Evolutionary conservation across 2,113 vertebrate genomes (phyloP).

Genomic region (Corvus hawaiiensis): DNA sequence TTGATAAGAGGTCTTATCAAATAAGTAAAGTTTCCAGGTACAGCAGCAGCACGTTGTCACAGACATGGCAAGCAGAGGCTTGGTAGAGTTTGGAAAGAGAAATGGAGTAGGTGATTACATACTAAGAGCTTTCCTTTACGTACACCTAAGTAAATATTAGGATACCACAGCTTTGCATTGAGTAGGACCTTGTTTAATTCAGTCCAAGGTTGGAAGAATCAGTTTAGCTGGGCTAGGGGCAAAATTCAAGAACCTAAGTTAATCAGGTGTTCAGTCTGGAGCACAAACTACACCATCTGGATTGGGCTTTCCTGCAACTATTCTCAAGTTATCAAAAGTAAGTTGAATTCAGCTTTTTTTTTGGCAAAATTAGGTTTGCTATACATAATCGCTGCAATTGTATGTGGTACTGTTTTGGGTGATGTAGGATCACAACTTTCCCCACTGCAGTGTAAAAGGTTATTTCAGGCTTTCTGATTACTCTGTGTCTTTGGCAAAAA

Average conservation of each 20-base stretch:
- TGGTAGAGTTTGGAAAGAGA: conserved; percentile 36
- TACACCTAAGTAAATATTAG: conserved; percentile 39
- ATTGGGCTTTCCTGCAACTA: background rate
- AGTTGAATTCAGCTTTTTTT: background rate
- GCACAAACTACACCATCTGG: background rate
- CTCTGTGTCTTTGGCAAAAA: background rate
- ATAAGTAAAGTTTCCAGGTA: conserved; percentile 33
- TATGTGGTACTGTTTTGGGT: background rate
- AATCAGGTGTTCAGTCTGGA: background rate
- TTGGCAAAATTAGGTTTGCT: background rate
- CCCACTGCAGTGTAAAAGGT: background rate
- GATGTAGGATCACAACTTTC: background rate
- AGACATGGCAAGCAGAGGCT: conserved; percentile 2
- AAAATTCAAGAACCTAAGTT: background rate
- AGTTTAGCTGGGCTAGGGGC: background rate
- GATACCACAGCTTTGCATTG: conserved; percentile 11
- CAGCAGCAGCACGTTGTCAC: background rate
- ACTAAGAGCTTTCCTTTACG: conserved; percentile 26
- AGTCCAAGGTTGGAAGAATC: background rate
- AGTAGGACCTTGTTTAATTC: conserved; percentile 16
- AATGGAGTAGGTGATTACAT: conserved; percentile 14
- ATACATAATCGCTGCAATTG: background rate
- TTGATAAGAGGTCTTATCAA: conserved; percentile 50
- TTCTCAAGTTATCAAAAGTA: background rate
- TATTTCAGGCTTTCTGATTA: background rate